Evolutionary conservation across 2,797 vertebrate species (phyloP).

Genomic region (Melanotaenia pygmaea): DNA sequence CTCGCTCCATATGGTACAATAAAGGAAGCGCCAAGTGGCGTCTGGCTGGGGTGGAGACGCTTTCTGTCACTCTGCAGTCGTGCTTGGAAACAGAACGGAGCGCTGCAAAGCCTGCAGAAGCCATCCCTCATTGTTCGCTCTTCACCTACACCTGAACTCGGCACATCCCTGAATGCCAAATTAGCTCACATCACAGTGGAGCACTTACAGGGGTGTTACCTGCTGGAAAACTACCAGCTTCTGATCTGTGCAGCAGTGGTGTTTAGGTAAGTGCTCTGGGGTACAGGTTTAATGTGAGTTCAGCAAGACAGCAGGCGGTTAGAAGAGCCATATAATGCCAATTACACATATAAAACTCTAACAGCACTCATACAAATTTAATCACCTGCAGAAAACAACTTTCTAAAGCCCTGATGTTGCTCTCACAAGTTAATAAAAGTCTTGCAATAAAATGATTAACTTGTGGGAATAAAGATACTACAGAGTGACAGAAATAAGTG

Average conservation of each 20-base stretch:
- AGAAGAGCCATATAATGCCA: conserved; percentile 35
- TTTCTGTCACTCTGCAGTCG: conserved; percentile 24
- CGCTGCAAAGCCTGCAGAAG: conserved; percentile 25
- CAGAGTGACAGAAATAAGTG: background rate
- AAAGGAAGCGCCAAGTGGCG: conserved; percentile 43
- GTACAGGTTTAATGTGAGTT: conserved; percentile 28
- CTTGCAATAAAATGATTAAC: conserved; percentile 27
- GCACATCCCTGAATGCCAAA: conserved; percentile 33
- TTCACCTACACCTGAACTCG: conserved; percentile 66
- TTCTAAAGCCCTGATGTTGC: background rate
- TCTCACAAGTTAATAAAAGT: conserved; percentile 11
- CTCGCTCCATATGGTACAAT: conserved; percentile 27
- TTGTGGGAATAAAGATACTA: background rate
- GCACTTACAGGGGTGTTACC: conserved; percentile 24
- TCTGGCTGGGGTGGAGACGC: conserved; percentile 29
- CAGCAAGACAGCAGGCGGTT: conserved; percentile 12
- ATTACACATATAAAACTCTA: conserved; percentile 39
- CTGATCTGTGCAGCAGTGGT: conserved; percentile 34
- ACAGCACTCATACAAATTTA: conserved; percentile 14
- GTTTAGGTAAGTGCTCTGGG: conserved; percentile 25
- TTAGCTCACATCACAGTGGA: conserved; percentile 39
- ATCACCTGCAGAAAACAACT: conserved; percentile 23
- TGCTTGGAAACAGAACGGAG: conserved; percentile 46
- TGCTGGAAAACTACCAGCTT: conserved; percentile 15
- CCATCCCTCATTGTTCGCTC: conserved; percentile 40